phyloP scores from a whole-genome alignment of 2,888 invertebrate species.

The Tenthredo livida region DNA sequence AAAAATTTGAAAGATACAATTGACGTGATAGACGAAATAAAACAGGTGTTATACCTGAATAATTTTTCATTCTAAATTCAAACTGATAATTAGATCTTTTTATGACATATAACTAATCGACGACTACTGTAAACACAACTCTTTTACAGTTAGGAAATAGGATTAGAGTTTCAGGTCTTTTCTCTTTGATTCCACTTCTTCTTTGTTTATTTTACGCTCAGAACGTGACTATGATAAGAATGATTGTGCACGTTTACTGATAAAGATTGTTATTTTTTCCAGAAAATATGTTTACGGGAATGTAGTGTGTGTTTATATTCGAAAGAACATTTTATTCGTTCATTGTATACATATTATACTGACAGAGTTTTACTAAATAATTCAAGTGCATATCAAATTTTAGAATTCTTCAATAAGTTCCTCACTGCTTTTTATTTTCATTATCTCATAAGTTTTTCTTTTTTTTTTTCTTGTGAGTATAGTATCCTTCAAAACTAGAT shows the following conservation, averaged over 20 bases:
- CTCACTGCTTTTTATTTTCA: not conserved
- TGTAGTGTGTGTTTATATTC: not conserved
- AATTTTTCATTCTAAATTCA: not conserved
- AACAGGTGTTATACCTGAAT: not conserved
- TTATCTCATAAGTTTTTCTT: not conserved
- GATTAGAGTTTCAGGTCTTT: not conserved
- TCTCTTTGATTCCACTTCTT: not conserved
- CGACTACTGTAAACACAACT: not conserved
- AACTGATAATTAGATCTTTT: not conserved
- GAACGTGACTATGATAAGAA: not conserved
- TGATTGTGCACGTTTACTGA: not conserved
- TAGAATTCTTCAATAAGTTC: not conserved
- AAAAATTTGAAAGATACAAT: not conserved
- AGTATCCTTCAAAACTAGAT: not conserved
- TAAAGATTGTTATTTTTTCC: not conserved
- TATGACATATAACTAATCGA: not conserved
- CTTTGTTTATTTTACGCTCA: not conserved
- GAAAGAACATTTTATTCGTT: not conserved
- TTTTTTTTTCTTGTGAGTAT: not conserved
- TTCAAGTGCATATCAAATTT: conserved; percentile 9
- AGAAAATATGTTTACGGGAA: not conserved
- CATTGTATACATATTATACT: not conserved
- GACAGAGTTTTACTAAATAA: not conserved
- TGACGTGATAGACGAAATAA: not conserved
- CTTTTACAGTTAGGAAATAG: not conserved